These are phyloP conservation scores for Todiramphus chloris DNA, from an alignment of 2,113 vertebrate genomes.

Conservation along the genomic window DNA sequence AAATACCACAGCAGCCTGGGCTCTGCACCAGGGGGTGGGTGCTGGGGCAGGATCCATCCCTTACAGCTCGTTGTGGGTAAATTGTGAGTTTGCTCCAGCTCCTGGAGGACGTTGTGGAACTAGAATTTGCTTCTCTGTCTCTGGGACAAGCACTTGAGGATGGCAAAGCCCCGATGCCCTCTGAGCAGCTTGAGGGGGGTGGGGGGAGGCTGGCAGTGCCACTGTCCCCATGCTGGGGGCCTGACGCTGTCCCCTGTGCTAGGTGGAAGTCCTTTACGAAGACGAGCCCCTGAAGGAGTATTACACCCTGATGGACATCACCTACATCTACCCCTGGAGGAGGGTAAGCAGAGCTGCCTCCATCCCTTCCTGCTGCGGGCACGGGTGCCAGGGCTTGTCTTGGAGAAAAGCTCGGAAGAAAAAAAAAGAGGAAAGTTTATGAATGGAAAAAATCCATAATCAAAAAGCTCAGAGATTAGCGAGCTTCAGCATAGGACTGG, in stretches of 20 bases:
- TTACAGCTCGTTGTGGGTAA: rapidly evolving
- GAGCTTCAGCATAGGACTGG: too few species aligned
- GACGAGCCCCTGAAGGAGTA: constrained; percentile 93
- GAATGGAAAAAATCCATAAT: neutral
- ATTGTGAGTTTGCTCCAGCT: neutral
- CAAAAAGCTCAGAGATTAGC: too few species aligned
- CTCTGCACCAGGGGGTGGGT: neutral
- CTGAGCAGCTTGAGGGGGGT: rapidly evolving
- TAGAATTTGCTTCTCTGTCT: neutral
- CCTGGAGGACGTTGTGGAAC: neutral
- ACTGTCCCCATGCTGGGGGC: neutral
- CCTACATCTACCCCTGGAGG: constrained; percentile 94
- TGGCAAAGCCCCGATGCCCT: neutral
- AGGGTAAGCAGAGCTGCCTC: constrained; percentile 73
- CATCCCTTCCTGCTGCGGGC: rapidly evolving
- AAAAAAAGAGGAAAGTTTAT: too few species aligned
- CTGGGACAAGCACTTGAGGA: neutral
- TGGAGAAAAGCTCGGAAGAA: neutral
- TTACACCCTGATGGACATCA: constrained; percentile 95
- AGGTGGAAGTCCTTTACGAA: constrained; percentile 93
- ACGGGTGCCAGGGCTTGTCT: rapidly evolving
- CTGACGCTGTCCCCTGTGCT: neutral
- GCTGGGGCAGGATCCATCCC: neutral
- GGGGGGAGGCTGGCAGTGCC: neutral
- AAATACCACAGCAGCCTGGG: neutral